Percentiles rank a stretch among this genome's conserved stretches.
phyloP scores from a whole-genome alignment of 2,888 invertebrate species.

The Corythucha ciliata region DNA sequence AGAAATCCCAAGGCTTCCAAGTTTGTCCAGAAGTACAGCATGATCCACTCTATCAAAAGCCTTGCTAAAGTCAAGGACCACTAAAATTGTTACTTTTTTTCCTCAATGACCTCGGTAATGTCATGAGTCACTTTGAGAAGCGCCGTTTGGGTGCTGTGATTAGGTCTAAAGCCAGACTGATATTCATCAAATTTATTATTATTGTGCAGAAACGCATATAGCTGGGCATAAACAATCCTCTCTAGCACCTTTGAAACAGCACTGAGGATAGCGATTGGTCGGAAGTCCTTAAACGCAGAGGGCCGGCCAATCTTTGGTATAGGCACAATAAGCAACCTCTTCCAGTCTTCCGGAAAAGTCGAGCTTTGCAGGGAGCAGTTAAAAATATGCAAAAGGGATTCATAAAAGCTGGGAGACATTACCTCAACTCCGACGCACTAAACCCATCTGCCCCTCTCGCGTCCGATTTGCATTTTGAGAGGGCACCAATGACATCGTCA shows the following conservation, averaged over 20 bases:
- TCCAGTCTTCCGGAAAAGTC: constrained; percentile 10
- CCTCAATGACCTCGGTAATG: background rate
- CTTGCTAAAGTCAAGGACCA: background rate
- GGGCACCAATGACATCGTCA: background rate
- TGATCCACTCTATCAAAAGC: no score
- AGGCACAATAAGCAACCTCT: background rate
- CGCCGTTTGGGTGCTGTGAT: background rate
- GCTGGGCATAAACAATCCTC: background rate
- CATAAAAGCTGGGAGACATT: background rate
- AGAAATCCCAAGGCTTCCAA: no score
- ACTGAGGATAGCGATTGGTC: constrained; percentile 9
- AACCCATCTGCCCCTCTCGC: background rate
- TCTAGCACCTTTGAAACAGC: constrained; percentile 11
- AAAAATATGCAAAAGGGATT: background rate
- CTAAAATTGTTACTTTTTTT: background rate
- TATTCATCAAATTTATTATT: background rate
- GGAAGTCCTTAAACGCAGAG: background rate
- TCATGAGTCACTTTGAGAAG: constrained; percentile 4
- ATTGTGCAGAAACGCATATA: background rate
- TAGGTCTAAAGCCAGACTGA: constrained; percentile 4
- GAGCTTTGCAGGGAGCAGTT: background rate
- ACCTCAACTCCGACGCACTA: background rate
- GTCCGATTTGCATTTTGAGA: background rate
- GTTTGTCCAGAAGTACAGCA: no score
- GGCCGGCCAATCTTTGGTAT: constrained; percentile 1